phyloP scores from a whole-genome alignment of 1,140 invertebrate species.

The Ectropis grisescens region DNA sequence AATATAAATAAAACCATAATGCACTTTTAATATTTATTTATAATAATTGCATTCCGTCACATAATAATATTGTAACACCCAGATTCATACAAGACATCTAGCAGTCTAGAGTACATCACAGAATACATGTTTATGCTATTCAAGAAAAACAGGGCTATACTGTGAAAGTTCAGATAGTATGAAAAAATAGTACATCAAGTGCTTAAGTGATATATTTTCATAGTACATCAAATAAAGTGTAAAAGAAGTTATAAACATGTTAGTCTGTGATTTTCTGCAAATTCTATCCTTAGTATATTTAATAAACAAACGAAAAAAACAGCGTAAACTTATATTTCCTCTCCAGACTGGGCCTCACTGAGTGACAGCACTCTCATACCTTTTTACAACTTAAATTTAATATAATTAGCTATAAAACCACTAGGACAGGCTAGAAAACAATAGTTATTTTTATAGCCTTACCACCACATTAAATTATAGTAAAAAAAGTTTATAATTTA shows the following conservation, averaged over 20 bases:
- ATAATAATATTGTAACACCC: slow-evolving; percentile 41
- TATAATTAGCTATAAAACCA: slow-evolving; percentile 37
- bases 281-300: no score
- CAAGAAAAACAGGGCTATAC: no score
- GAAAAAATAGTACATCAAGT: no score
- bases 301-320: no score
- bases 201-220: no score
- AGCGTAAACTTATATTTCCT: no score
- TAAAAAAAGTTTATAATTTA: no score
- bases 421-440: slow-evolving; percentile 36
- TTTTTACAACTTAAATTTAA: slow-evolving; percentile 47
- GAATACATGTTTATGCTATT: slow-evolving; percentile 22
- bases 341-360: slow-evolving; percentile 3
- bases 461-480: slow-evolving; percentile 29
- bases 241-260: neutral
- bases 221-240: no score
- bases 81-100: slow-evolving; percentile 44
- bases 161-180: no score
- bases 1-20: slow-evolving; percentile 29
- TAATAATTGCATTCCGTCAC: slow-evolving; percentile 49
- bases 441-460: slow-evolving; percentile 27
- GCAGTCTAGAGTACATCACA: slow-evolving; percentile 42
- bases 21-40: slow-evolving; percentile 24
- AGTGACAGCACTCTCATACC: slow-evolving; percentile 31
- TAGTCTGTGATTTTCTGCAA: no score